A percentile compares a stretch with the other conserved stretches of the same genome.
These are phyloP conservation scores for Nibea coibor DNA, from an alignment of 2,113 vertebrate genomes.

Conservation along the genomic window DNA sequence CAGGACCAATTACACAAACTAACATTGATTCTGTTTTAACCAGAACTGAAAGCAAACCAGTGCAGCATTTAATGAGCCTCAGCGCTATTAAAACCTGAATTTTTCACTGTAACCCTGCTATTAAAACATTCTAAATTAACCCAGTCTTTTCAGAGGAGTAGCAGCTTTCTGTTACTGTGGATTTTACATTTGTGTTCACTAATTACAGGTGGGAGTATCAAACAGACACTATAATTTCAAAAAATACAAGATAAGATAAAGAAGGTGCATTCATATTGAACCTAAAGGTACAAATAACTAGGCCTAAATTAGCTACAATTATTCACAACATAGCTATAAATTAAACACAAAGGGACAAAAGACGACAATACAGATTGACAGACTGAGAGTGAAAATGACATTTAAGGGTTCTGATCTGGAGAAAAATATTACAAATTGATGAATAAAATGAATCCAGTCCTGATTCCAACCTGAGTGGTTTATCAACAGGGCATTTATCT, in stretches of 20 bases:
- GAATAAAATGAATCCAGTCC: slow-evolving; percentile 27
- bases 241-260: slow-evolving; percentile 6
- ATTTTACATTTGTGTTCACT: neutral
- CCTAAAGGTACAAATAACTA: neutral
- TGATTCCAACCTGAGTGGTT: slow-evolving; percentile 44
- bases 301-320: slow-evolving; percentile 2
- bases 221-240: slow-evolving; percentile 22
- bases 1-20: slow-evolving; percentile 43
- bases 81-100: neutral
- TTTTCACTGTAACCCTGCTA: slow-evolving; percentile 16
- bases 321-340: slow-evolving; percentile 4
- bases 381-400: slow-evolving; percentile 10
- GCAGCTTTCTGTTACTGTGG: slow-evolving; percentile 19
- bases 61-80: slow-evolving; percentile 50
- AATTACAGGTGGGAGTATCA: slow-evolving; percentile 38
- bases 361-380: neutral
- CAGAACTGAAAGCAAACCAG: slow-evolving; percentile 46
- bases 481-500: slow-evolving; percentile 60
- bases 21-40: slow-evolving; percentile 57
- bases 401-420: slow-evolving; percentile 22
- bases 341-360: slow-evolving; percentile 18
- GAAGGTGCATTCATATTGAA: slow-evolving; percentile 8
- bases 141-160: slow-evolving; percentile 1
- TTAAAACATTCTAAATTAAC: slow-evolving; percentile 45
- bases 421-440: slow-evolving; percentile 16